Conservation (phyloP, 2,113 vertebrate genomes). For the Catharus fuscescens region DNA sequence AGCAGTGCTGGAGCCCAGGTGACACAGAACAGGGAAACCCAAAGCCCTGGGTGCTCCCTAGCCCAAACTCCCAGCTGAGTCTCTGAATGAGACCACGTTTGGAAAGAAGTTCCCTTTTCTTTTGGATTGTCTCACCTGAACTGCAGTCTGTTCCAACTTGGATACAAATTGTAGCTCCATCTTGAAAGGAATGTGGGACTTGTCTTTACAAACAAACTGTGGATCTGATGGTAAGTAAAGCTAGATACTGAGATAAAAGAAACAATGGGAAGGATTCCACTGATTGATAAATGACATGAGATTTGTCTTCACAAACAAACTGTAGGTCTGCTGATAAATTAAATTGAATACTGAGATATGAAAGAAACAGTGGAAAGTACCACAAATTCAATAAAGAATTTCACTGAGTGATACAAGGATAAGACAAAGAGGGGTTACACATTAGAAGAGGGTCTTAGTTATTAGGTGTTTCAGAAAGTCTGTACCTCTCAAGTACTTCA, state of each 20-base stretch:
- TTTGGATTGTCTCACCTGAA: neutral
- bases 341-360: neutral
- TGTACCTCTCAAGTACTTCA: neutral
- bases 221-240: neutral
- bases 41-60: neutral
- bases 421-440: neutral
- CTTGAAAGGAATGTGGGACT: neutral
- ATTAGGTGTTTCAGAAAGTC: neutral
- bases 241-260: neutral
- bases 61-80: too few relatives aligned
- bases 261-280: neutral
- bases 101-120: neutral
- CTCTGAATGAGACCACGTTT: fast-evolving
- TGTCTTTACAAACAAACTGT: neutral
- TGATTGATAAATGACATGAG: neutral
- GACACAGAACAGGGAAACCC: neutral
- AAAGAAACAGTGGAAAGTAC: neutral
- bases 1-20: neutral
- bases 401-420: neutral
- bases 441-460: neutral
- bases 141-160: neutral
- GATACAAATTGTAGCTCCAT: neutral
- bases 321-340: neutral
- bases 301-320: neutral
- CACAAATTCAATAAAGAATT: neutral